phyloP scores from a whole-genome alignment of 53 echinoderm and acorn worm species.

The Crossaster papposus region DNA sequence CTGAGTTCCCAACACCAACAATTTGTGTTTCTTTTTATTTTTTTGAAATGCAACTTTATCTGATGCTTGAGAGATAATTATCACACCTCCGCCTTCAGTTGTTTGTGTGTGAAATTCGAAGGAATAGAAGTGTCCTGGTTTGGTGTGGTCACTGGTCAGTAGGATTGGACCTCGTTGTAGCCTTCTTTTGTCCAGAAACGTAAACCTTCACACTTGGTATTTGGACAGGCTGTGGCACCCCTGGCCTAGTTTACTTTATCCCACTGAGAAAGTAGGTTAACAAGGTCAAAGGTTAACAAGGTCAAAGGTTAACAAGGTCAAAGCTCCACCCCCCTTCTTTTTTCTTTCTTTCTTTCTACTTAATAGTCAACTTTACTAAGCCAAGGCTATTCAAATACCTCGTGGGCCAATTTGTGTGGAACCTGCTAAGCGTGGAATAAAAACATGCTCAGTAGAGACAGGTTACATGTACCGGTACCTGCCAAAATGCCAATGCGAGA shows the following conservation, averaged over 20 bases:
- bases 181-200: slow-evolving; percentile 6
- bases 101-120: background rate
- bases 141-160: slow-evolving; percentile 32
- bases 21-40: background rate
- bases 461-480: too few species aligned
- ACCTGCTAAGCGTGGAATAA: too few species aligned
- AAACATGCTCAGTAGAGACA: too few species aligned
- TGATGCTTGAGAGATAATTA: slow-evolving; percentile 27
- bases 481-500: too few species aligned
- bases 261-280: slow-evolving; percentile 38
- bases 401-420: too few species aligned
- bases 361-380: background rate
- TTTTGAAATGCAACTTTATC: background rate
- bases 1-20: background rate
- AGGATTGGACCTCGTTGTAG: background rate
- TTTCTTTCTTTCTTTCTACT: background rate
- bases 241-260: slow-evolving; percentile 37
- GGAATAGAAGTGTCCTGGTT: background rate
- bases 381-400: background rate
- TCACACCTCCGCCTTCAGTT: slow-evolving; percentile 1
- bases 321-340: background rate
- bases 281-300: background rate
- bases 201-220: slow-evolving; percentile 42
- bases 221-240: slow-evolving; percentile 9
- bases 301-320: background rate